Evolutionary conservation across 2,888 invertebrate genomes (phyloP), one percentile per base, ranked within the genome.

Genomic region (Atrina japonica): DNA sequence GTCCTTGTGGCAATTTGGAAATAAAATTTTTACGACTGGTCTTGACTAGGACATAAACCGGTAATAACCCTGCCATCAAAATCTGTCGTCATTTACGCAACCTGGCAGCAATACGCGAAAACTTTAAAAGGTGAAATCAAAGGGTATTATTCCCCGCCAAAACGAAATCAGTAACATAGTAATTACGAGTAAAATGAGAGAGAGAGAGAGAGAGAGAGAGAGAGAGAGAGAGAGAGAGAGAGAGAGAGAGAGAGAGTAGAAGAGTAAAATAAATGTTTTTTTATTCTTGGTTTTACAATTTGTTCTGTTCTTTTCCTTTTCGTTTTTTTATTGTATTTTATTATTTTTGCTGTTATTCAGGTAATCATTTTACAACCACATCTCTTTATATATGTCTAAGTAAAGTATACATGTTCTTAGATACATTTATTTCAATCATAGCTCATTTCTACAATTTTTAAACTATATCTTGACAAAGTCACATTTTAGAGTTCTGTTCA

Each of bases 1-100:
- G 30, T 47, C 61, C 61, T 61, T 35, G 47, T 49, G 53, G 64
- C 52, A 64, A 53, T 53, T 49, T 49, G n/a, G 21, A 53, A 52
- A 64, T 64, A 64, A 53, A 40, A 64, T 35, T 27, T 64, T 35
- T 53, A 64, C 41, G 29, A 43, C 53, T 27, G 35, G 40, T 53
- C 43, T 35, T 43, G 64, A 53, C 41, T 25, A 52, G 53, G 53
- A 53, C 53, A 50, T 64, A 64, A 43, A 64, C 41, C 18, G 53
- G 53, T 40, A 29, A 35, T 64, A 64, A 64, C 43, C 40, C 29
- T 41, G 18, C 21, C 64, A 53, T 64, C 23, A 64, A 52, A 52
- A 41, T 64, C 40, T 64, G 27, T 41, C 53, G 21, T 23, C 7
- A 18, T 27, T 64, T 64, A 41, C 64, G 64, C 43, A 64, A 64